Evolutionary conservation across 2,888 invertebrate genomes (phyloP), one percentile per base, ranked within the genome.

Genomic region (Steinernema scapterisci): DNA sequence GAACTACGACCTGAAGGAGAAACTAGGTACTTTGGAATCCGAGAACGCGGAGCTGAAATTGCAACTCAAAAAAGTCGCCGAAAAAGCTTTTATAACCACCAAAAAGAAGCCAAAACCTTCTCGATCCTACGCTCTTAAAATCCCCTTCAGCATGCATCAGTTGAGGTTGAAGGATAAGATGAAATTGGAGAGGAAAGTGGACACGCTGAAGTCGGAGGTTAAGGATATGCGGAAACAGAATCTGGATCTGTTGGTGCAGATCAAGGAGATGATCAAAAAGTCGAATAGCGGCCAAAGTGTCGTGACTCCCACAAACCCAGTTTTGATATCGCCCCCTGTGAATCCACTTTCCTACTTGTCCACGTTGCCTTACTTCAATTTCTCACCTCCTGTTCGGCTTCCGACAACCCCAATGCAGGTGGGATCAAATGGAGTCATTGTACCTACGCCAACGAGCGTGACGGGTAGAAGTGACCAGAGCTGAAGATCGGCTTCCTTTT

Each of bases 231-330:
- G 54, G 54, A 54, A 23, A 23, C 54, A 54, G 54, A 54, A 54
- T 54, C 13, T 19, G 21, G 54, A 54, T 9, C 54, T 54, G 1
- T 25, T 54, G 5, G 54, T 6, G 21, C 54, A 54, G 25, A 16
- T 54, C 19, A 54, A 54, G 23, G 54, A 54, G 25, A 54, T 54
- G 19, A 48, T 48, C 48, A 19, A 48, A 48, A 48, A 48, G 19
- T 16, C 5, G 48, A 3, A 48, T 7, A 38, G 38, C 38, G 9
- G 38, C 38, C 38, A 38, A 9, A 38, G 38, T 9, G 38, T 9
- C 3, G 38, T 38, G 5, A 38, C 5, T 9, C 9, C 38, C 38
- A 9, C 38, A 6, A 38, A 38, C 38, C 38, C 38, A 9, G 6
- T 48, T 48, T 16, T n/a, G 13, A 48, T 16, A n/a, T 48, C 48